Evolutionary conservation across 2,888 invertebrate species (phyloP).

Genomic region (Euplexia lucipara): DNA sequence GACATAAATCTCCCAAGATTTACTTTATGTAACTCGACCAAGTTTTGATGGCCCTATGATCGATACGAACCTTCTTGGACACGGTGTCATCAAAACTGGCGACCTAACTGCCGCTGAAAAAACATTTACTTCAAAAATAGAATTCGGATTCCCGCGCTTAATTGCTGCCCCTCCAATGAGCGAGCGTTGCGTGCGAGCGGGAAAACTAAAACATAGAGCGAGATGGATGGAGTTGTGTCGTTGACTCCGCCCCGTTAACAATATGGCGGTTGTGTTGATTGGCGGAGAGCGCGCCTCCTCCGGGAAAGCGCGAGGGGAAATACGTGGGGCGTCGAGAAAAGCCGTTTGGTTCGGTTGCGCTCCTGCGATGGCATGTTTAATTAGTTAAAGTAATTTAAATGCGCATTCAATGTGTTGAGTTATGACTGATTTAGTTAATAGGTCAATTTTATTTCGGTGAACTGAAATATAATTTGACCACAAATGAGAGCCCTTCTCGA

Average conservation of each 20-base stretch:
- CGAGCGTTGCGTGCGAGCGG: constrained; percentile 80
- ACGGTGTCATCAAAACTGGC: constrained; percentile 79
- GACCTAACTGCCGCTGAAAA: constrained; percentile 83
- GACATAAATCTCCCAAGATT: constrained; percentile 84
- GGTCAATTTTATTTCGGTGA: too few relatives aligned
- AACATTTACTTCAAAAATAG: constrained; percentile 90
- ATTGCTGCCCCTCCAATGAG: constrained; percentile 89
- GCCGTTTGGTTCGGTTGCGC: constrained; percentile 48
- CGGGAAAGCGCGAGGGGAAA: constrained; percentile 84
- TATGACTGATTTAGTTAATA: constrained; percentile 56
- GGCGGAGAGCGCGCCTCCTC: constrained; percentile 87
- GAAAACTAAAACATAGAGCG: constrained; percentile 74
- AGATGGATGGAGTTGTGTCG: constrained; percentile 74
- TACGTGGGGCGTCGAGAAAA: constrained; percentile 72
- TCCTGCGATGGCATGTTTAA: constrained; percentile 56
- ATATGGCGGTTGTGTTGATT: constrained; percentile 92
- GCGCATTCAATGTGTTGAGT: constrained; percentile 54
- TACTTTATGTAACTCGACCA: constrained; percentile 82
- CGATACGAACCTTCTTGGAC: constrained; percentile 67
- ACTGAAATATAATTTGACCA: too few relatives aligned
- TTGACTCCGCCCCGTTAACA: constrained; percentile 92
- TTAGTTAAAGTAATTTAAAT: constrained; percentile 61
- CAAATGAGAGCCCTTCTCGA: too few relatives aligned
- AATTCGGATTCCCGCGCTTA: constrained; percentile 90
- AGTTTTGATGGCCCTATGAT: constrained; percentile 72